These are phyloP conservation scores for Pelosia muscerda DNA, from an alignment of 2,888 invertebrate genomes.

Conservation along the genomic window DNA sequence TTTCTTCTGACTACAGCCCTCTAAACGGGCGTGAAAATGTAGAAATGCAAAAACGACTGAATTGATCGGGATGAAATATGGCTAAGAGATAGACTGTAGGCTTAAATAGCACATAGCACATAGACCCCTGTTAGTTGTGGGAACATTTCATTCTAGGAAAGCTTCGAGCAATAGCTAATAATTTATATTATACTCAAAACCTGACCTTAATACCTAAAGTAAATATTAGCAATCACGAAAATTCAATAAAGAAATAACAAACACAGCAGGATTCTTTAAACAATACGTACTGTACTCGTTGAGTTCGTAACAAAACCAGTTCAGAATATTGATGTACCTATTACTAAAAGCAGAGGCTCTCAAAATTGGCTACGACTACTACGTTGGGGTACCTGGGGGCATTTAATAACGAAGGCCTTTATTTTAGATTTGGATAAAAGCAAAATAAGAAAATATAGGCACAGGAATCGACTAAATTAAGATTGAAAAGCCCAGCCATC, in stretches of 20 bases:
- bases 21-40: too few relatives aligned
- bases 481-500: too few relatives aligned
- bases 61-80: too few relatives aligned
- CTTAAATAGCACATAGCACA: too few relatives aligned
- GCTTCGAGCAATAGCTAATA: not conserved
- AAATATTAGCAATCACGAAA: conserved; percentile 2
- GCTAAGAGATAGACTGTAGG: too few relatives aligned
- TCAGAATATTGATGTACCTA: conserved; percentile 27
- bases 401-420: too few relatives aligned
- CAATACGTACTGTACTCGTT: not conserved
- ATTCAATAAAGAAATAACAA: not conserved
- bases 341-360: not conserved
- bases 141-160: not conserved
- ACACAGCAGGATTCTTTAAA: conserved; percentile 3
- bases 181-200: not conserved
- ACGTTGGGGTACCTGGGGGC: not conserved
- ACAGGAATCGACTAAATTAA: too few relatives aligned
- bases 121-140: not conserved
- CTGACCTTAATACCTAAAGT: conserved; percentile 4
- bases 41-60: too few relatives aligned
- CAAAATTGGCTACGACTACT: not conserved
- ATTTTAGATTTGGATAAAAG: too few relatives aligned
- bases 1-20: not conserved
- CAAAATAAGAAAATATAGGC: not conserved
- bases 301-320: not conserved